Evolutionary conservation across 1,140 invertebrate genomes (phyloP).

Genomic region (Hycleus cichorii): DNA sequence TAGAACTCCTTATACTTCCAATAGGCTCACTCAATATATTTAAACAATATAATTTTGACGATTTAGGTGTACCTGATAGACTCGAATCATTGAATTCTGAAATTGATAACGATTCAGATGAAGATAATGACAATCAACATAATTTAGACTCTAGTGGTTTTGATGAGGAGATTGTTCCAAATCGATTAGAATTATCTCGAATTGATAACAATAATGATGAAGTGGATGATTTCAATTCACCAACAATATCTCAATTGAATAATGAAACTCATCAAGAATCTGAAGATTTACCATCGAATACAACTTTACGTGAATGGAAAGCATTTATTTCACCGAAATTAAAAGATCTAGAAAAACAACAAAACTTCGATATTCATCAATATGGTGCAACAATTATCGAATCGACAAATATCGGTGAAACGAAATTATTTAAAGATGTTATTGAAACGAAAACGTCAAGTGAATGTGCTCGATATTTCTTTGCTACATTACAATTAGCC

Average conservation of each 20-base stretch:
- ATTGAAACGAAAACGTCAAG: conserved; percentile 25
- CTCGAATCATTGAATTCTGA: too few relatives aligned
- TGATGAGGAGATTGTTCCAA: too few relatives aligned
- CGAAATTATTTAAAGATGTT: conserved; percentile 20
- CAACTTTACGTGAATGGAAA: conserved; percentile 24
- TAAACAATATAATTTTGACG: too few relatives aligned
- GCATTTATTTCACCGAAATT: conserved; percentile 30
- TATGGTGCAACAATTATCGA: conserved; percentile 33
- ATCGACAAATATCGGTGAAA: conserved; percentile 20
- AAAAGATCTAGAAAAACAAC: conserved; percentile 17
- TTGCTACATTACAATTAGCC: conserved; percentile 34
- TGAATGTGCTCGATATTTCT: conserved; percentile 32
- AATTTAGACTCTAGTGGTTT: background rate
- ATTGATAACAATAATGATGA: too few relatives aligned
- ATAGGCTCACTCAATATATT: too few relatives aligned
- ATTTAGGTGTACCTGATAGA: too few relatives aligned
- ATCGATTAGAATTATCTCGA: too few relatives aligned
- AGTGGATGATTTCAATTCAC: too few relatives aligned
- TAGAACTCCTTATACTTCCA: too few relatives aligned
- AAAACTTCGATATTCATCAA: conserved; percentile 37
- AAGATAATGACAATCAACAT: background rate
- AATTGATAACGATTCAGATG: background rate
- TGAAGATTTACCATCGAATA: background rate
- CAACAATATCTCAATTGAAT: background rate
- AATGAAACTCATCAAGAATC: background rate